These are phyloP conservation scores for Synergus umbraculus DNA, from an alignment of 2,888 invertebrate species.

Conservation along the genomic window DNA sequence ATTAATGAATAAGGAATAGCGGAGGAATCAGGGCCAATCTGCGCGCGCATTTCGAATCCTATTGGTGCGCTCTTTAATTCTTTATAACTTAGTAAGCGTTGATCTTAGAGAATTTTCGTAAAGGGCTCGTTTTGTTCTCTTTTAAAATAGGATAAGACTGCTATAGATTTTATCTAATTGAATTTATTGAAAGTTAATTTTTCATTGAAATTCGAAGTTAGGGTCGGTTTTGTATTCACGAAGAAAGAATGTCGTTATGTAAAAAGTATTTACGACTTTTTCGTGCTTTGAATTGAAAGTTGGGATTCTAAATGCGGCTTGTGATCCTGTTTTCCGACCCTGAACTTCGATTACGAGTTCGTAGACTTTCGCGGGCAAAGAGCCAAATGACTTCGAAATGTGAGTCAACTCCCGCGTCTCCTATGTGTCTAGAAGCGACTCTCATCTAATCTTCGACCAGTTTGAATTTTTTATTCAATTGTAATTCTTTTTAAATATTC, in stretches of 20 bases:
- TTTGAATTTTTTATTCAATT: background rate
- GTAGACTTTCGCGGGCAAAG: slow-evolving; percentile 47
- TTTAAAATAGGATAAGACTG: background rate
- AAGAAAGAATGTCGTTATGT: slow-evolving; percentile 6
- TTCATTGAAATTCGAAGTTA: background rate
- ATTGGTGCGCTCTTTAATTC: background rate
- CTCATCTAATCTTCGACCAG: background rate
- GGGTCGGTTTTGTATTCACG: background rate
- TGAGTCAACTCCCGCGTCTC: slow-evolving; percentile 51
- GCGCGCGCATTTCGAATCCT: background rate
- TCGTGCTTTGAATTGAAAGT: slow-evolving; percentile 19
- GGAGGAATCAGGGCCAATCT: background rate
- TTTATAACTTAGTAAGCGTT: background rate
- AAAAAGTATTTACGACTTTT: slow-evolving; percentile 9
- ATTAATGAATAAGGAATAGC: background rate
- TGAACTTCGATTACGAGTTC: slow-evolving; percentile 41
- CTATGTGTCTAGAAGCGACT: slow-evolving; percentile 47
- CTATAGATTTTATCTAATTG: background rate
- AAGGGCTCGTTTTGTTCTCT: background rate
- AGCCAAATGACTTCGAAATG: slow-evolving; percentile 55
- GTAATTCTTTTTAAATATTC: background rate
- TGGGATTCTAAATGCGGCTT: slow-evolving; percentile 16
- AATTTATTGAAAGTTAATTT: background rate
- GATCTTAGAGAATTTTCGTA: background rate
- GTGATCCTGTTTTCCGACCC: slow-evolving; percentile 34